Evolutionary conservation across 2,888 invertebrate species (phyloP).

Genomic region (Timema podura): DNA sequence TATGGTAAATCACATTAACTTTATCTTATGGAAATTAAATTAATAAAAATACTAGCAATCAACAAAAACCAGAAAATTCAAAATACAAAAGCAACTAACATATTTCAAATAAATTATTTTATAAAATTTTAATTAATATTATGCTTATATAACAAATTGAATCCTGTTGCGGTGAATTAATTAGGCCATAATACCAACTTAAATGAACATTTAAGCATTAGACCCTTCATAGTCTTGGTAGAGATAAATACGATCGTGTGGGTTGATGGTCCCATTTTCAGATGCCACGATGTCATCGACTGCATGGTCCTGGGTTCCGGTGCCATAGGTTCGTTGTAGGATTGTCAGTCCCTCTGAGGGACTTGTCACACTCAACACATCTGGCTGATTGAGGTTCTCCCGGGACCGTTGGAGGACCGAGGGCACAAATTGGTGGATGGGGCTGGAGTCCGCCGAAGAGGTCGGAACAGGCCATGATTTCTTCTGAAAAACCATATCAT

Average conservation of each 20-base stretch:
- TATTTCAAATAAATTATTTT: too few species aligned
- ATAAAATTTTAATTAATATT: too few species aligned
- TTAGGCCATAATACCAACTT: not conserved
- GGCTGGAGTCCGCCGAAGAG: conserved; percentile 21
- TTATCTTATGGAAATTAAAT: too few species aligned
- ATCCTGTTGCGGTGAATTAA: not conserved
- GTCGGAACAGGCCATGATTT: conserved; percentile 13
- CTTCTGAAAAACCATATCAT: not conserved
- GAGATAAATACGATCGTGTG: conserved; percentile 21
- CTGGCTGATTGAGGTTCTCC: conserved; percentile 5
- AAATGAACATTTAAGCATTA: conserved; percentile 30
- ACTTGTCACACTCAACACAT: conserved; percentile 32
- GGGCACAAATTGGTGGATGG: conserved; percentile 26
- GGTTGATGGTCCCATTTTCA: conserved; percentile 19
- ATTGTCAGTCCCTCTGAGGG: conserved; percentile 30
- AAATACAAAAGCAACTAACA: too few species aligned
- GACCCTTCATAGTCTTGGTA: conserved; percentile 34
- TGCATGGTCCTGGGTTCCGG: conserved; percentile 21
- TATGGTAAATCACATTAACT: too few species aligned
- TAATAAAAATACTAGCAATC: too few species aligned
- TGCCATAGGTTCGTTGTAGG: conserved; percentile 32
- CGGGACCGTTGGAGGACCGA: conserved; percentile 28
- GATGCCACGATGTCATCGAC: conserved; percentile 11
- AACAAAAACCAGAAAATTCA: too few species aligned
- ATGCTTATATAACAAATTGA: too few species aligned